Evolutionary conservation across 2,888 invertebrate genomes (phyloP).

Genomic region (Seladonia tumulorum): DNA sequence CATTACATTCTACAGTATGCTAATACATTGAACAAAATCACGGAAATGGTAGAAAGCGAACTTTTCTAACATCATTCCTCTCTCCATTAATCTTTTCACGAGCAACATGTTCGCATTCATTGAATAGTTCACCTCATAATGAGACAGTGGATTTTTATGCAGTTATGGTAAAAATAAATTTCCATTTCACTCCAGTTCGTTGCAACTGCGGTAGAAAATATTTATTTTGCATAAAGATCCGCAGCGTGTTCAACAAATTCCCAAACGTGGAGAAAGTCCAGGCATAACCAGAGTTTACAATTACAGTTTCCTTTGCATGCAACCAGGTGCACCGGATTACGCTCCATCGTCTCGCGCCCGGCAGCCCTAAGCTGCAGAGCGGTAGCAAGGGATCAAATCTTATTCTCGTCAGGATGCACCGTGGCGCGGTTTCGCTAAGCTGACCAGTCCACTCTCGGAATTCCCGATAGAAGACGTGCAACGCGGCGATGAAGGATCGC

Average conservation of each 20-base stretch:
- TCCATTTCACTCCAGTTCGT: neutral
- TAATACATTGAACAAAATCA: no score
- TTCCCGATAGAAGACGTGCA: neutral
- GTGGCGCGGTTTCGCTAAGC: neutral
- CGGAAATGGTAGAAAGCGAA: neutral
- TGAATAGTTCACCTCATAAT: neutral
- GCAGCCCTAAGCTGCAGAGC: neutral
- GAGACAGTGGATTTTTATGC: neutral
- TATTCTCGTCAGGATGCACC: neutral
- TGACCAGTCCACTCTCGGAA: neutral
- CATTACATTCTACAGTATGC: neutral
- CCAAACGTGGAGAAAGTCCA: neutral
- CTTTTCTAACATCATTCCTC: neutral
- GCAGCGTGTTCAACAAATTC: neutral
- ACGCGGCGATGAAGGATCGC: neutral
- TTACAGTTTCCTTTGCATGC: neutral
- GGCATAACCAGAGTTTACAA: neutral
- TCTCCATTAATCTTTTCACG: neutral
- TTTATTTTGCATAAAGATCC: no score
- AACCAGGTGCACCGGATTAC: neutral
- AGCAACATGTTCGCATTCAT: neutral
- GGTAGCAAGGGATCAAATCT: neutral
- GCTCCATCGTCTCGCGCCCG: neutral
- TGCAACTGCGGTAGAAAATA: neutral
- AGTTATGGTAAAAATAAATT: neutral